Evolutionary conservation across 2,888 invertebrate genomes (phyloP).

Genomic region (Drosophila neotestacea): DNA sequence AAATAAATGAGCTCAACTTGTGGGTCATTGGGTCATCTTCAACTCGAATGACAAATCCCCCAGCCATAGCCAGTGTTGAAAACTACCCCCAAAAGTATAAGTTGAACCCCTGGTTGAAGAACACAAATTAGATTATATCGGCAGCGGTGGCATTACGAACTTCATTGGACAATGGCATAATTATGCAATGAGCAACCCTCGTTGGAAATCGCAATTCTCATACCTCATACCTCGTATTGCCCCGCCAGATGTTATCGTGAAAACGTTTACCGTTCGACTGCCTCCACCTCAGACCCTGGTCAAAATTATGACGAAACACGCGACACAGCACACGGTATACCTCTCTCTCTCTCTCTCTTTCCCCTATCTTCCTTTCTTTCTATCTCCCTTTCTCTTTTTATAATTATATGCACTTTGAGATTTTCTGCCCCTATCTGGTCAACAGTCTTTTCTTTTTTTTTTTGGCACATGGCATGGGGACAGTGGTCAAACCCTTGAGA

Average conservation of each 20-base stretch:
- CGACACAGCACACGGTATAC: conserved; percentile 55
- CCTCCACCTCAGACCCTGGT: conserved; percentile 29
- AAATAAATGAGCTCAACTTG: conserved; percentile 29
- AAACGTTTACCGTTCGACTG: conserved; percentile 74
- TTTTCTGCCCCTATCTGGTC: conserved; percentile 58
- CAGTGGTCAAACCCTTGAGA: conserved; percentile 66
- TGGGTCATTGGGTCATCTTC: conserved; percentile 69
- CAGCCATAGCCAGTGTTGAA: conserved; percentile 2
- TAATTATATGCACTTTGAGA: conserved; percentile 52
- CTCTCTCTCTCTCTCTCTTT: background rate
- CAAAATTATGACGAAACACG: conserved; percentile 68
- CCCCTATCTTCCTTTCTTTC: background rate
- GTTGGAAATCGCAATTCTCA: conserved; percentile 41
- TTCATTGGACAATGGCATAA: conserved; percentile 77
- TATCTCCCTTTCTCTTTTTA: background rate
- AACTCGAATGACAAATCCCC: conserved; percentile 8
- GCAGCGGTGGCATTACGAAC: conserved; percentile 57
- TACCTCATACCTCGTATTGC: background rate
- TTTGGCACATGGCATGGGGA: conserved; percentile 55
- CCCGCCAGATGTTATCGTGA: conserved; percentile 77
- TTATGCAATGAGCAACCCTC: conserved; percentile 75
- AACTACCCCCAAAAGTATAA: conserved; percentile 43
- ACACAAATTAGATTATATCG: conserved; percentile 76
- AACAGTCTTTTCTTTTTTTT: conserved; percentile 13
- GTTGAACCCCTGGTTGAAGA: conserved; percentile 20